Evolutionary conservation across 1,140 invertebrate genomes (phyloP).

Genomic region (Limonius californicus): DNA sequence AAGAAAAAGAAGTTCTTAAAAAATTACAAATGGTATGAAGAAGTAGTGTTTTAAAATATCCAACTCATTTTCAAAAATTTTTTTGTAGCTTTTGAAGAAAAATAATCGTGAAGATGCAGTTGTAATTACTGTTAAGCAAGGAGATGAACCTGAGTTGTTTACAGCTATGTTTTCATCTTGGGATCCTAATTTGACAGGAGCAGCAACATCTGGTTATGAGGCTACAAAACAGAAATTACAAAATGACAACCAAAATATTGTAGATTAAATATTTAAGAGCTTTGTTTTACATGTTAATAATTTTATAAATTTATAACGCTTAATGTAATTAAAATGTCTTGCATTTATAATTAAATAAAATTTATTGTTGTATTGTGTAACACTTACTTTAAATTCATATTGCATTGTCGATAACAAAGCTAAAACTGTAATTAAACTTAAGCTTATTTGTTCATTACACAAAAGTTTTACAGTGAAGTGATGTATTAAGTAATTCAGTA

Average conservation of each 20-base stretch:
- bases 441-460: too few species aligned
- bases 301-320: too few species aligned
- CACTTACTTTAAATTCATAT: too few species aligned
- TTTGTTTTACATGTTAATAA: not conserved
- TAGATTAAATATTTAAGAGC: not conserved
- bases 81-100: constrained; percentile 64
- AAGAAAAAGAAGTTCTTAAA: constrained; percentile 53
- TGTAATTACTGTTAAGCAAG: constrained; percentile 63
- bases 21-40: not conserved
- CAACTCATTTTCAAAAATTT: too few species aligned
- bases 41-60: not conserved
- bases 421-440: too few species aligned
- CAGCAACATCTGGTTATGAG: not conserved
- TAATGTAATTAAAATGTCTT: too few species aligned
- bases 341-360: too few species aligned
- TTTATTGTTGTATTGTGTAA: too few species aligned
- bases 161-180: constrained; percentile 65
- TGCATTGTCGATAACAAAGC: too few species aligned
- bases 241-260: not conserved
- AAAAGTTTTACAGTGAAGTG: too few species aligned
- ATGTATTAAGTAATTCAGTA: too few species aligned
- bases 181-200: constrained; percentile 52
- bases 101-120: constrained; percentile 55
- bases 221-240: not conserved
- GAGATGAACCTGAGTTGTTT: constrained; percentile 64